Evolutionary conservation across 2,888 invertebrate genomes (phyloP), one percentile per base, ranked within the genome.

Genomic region (Leptura quadrifasciata): DNA sequence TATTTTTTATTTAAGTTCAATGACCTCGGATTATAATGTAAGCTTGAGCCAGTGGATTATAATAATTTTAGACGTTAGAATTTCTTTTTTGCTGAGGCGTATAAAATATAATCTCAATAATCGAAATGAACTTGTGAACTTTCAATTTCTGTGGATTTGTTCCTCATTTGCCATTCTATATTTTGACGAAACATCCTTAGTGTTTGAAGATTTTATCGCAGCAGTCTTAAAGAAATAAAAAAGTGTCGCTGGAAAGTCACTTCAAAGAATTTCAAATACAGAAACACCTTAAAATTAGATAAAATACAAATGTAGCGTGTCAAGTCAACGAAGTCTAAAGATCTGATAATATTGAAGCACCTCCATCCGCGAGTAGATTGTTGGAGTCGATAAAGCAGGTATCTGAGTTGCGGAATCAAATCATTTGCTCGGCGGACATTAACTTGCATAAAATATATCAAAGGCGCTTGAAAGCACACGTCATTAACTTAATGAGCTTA

Each of bases 401-500:
- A 85, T 86, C 85, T 83, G 80, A 78, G 79, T 81, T 83, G 81
- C 83, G 81, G 83, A 87, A 86, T 86, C 85, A 84, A 86, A 87
- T 87, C 85, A 87, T 86, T 86, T 85, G 86, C 86, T 84, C 79
- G 80, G 77, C 82, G 84, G 85, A 85, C 86, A 86, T 84, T 86
- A 84, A 85, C 82, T 85, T 85, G 83, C 84, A 85, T 85, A 84
- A 84, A 86, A 85, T 84, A 79, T 86, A 85, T 86, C 86, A 86
- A 86, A 87, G 84, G 83, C 79, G 80, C 79, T 79, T 76, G 78
- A 82, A 82, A 84, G 83, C 84, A 85, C 85, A 84, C 85, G 84
- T 87, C 87, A 87, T 87, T 87, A 87, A 85, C 81, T 83, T 87
- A 87, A 87, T 87, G 87, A 87, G 86, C 84, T 86, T 84, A 85